Conservation (phyloP, 2,113 vertebrate genomes). For the Leptodactylus fuscus region DNA sequence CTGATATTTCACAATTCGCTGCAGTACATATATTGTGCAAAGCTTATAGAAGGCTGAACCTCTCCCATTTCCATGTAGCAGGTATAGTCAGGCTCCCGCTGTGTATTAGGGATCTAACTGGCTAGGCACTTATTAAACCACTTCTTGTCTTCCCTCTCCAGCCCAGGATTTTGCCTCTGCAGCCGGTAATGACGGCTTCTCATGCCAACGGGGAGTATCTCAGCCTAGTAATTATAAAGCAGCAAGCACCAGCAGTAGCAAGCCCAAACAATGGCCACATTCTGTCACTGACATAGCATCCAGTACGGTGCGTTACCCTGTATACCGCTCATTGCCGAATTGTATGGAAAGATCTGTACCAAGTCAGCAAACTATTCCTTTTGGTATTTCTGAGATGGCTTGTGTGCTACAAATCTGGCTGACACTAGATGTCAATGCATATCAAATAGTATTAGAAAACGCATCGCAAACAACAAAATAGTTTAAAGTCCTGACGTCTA, state of each 20-base stretch:
- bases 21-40: too few species aligned
- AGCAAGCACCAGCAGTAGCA: conserved; percentile 38
- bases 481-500: too few species aligned
- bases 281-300: conserved; percentile 18
- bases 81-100: not conserved
- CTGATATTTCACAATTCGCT: too few species aligned
- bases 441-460: too few species aligned
- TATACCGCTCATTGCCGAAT: not conserved
- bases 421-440: too few species aligned
- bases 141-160: conserved; percentile 32
- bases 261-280: conserved; percentile 25
- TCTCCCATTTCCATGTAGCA: not conserved
- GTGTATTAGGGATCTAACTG: not conserved
- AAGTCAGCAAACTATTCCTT: not conserved
- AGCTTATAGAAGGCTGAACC: not conserved
- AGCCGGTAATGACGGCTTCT: conserved; percentile 7
- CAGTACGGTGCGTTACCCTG: not conserved
- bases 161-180: conserved; percentile 39
- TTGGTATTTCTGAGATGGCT: not conserved
- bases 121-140: not conserved
- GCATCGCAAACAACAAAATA: too few species aligned
- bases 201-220: conserved; percentile 39
- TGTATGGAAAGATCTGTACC: not conserved
- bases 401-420: too few species aligned
- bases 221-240: conserved; percentile 48